phyloP scores from a whole-genome alignment of 2,888 invertebrate species.

The Meghimatium bilineatum region DNA sequence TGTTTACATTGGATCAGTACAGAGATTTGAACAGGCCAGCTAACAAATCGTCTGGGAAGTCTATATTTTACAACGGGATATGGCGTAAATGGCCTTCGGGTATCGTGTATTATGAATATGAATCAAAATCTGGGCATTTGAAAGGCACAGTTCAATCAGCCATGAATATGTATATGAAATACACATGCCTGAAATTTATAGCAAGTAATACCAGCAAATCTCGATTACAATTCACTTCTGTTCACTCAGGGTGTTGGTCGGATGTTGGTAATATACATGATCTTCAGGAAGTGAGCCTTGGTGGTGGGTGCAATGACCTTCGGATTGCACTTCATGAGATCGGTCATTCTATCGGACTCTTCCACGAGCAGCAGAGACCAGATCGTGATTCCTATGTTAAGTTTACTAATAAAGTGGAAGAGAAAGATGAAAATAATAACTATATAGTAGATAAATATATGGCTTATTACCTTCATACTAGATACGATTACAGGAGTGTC shows the following conservation, averaged over 20 bases:
- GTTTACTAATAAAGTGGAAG: background rate
- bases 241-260: background rate
- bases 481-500: background rate
- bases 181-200: background rate
- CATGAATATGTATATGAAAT: background rate
- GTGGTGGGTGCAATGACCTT: background rate
- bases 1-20: background rate
- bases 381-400: background rate
- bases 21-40: background rate
- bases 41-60: background rate
- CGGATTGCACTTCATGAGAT: background rate
- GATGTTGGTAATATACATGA: background rate
- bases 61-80: background rate
- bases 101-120: background rate
- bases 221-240: background rate
- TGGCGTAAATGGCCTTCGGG: background rate
- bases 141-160: background rate
- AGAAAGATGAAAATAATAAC: background rate
- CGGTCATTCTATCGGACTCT: background rate
- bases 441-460: background rate
- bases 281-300: background rate
- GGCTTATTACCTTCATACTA: background rate
- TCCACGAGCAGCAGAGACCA: background rate
- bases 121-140: accelerated
- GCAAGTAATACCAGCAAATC: background rate